Conservation (phyloP, 23 tunicate genomes). For the Styela plicata region DNA sequence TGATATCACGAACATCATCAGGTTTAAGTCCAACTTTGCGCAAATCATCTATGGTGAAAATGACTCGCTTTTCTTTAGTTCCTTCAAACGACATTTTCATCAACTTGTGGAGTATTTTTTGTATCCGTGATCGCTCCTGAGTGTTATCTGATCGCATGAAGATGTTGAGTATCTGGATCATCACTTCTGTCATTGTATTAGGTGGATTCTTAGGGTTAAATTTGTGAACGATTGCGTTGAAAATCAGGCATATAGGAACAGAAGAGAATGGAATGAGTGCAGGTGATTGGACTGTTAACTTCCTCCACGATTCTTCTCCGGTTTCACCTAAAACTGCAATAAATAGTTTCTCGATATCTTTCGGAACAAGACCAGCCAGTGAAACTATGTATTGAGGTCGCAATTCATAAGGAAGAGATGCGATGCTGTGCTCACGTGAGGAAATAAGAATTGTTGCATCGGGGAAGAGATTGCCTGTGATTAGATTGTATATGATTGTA, state of each 20-base stretch:
- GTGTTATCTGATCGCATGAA: conserved; percentile 11
- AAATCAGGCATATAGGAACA: conserved; percentile 3
- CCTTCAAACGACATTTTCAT: conserved; percentile 14
- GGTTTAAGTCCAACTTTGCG: not conserved
- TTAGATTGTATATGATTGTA: not conserved
- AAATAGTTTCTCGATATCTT: not conserved
- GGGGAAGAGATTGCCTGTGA: conserved; percentile 18
- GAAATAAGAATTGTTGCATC: not conserved
- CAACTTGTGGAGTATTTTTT: not conserved
- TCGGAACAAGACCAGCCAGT: not conserved
- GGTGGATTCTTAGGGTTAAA: conserved; percentile 9
- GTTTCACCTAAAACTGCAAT: not conserved
- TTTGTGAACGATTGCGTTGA: conserved; percentile 1
- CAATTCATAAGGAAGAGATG: not conserved
- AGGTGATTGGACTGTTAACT: not conserved
- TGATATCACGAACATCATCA: not conserved
- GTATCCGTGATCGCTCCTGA: not conserved
- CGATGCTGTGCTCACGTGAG: not conserved
- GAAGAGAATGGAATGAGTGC: conserved; percentile 10
- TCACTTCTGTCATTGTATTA: conserved; percentile 4
- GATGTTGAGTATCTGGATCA: not conserved
- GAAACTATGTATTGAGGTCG: not conserved
- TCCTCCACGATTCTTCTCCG: conserved; percentile 8
- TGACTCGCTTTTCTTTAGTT: not conserved
- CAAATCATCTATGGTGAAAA: not conserved